These are phyloP conservation scores for Macrotus californicus DNA, from an alignment of 2,113 vertebrate genomes.

Conservation along the genomic window DNA sequence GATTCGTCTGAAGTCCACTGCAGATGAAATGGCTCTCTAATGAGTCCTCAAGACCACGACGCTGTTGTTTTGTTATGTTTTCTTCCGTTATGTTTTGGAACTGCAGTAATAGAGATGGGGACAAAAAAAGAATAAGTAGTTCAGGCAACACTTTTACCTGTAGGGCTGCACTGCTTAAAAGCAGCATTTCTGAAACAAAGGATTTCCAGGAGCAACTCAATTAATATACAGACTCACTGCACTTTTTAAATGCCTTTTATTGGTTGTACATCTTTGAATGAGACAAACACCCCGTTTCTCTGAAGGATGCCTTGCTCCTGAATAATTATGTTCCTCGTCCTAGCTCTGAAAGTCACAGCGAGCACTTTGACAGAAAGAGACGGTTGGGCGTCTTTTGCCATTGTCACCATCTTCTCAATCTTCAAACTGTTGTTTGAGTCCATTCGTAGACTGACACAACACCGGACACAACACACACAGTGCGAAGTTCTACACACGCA, in stretches of 20 bases:
- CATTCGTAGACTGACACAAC: constrained; percentile 61
- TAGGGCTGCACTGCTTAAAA: neutral
- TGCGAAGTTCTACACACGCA: constrained; percentile 48
- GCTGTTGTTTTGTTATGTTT: neutral
- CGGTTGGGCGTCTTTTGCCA: constrained; percentile 45
- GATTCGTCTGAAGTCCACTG: constrained; percentile 61
- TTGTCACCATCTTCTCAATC: neutral
- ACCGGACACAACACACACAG: constrained; percentile 62
- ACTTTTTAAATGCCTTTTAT: constrained; percentile 75
- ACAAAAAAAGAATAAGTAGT: neutral
- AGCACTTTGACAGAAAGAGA: constrained; percentile 52
- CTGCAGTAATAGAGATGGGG: rapidly evolving
- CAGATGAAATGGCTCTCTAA: constrained; percentile 48
- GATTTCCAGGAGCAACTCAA: neutral
- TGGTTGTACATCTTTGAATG: constrained; percentile 76
- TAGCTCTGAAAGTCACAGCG: constrained; percentile 73
- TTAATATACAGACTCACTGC: constrained; percentile 34
- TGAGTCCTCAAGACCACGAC: neutral
- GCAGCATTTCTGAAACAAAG: neutral
- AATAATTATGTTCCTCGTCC: constrained; percentile 63
- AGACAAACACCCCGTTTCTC: constrained; percentile 70
- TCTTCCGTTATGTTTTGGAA: neutral
- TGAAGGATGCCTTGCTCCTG: constrained; percentile 71
- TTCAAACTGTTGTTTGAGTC: constrained; percentile 72
- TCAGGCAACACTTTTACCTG: neutral